A percentile compares a stretch with the other conserved stretches of the same genome.
Evolutionary conservation across 2,797 vertebrate genomes (phyloP).

Genomic region (Melopsittacus undulatus): DNA sequence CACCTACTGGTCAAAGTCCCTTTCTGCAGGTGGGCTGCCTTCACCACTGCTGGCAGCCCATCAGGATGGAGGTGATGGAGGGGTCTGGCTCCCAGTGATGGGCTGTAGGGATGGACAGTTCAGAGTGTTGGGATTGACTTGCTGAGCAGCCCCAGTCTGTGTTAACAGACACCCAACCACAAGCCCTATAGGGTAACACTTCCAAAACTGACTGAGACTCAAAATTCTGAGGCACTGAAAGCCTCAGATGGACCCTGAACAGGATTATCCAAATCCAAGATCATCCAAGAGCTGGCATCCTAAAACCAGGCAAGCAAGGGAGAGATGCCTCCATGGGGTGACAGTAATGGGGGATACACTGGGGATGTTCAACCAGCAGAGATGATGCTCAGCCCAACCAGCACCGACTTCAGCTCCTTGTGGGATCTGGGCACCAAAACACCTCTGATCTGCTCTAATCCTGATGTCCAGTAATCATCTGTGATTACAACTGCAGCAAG

Average conservation of each 20-base stretch:
- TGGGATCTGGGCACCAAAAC: neutral
- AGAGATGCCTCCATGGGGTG: neutral
- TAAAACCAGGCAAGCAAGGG: neutral
- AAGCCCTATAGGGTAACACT: accelerated
- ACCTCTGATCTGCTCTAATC: constrained; percentile 49
- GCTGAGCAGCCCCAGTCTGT: neutral
- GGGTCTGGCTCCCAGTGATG: neutral
- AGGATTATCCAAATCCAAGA: neutral
- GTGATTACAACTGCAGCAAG: constrained; percentile 47
- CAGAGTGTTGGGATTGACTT: accelerated
- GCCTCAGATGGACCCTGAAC: neutral
- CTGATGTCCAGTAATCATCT: constrained; percentile 35
- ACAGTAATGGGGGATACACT: neutral
- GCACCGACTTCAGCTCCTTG: neutral
- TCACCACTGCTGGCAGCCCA: neutral
- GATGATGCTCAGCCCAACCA: neutral
- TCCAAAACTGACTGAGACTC: neutral
- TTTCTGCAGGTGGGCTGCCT: constrained; percentile 15
- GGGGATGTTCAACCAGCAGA: neutral
- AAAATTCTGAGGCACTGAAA: neutral
- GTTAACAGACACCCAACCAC: too few species aligned
- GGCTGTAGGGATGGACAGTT: neutral
- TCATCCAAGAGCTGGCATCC: neutral
- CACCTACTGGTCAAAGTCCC: constrained; percentile 40
- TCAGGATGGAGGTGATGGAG: neutral